A percentile compares a stretch with the other conserved stretches of the same genome.
Evolutionary conservation across 2,888 invertebrate species (phyloP).

Genomic region (Sminthurinus aureus): DNA sequence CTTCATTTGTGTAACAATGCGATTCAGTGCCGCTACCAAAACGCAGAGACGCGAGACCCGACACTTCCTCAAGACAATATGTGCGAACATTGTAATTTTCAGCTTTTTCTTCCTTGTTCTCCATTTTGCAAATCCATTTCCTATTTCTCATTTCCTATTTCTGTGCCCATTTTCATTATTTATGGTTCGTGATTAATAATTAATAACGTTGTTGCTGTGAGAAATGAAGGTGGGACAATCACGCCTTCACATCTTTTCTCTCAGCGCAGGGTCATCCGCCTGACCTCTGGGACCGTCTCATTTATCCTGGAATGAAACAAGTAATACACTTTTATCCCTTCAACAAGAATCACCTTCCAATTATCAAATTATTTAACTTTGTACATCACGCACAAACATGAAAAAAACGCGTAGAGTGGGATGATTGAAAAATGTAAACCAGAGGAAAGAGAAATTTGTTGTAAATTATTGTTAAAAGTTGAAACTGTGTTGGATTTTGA

Average conservation of each 20-base stretch:
- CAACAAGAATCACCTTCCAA: no score
- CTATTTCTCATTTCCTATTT: slow-evolving; percentile 69
- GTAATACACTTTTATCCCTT: no score
- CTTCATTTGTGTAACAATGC: slow-evolving; percentile 94
- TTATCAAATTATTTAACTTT: no score
- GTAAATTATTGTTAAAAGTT: no score
- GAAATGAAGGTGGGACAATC: not conserved
- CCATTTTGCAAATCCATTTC: not conserved
- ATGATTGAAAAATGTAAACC: no score
- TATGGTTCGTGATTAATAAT: not conserved
- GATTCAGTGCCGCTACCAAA: slow-evolving; percentile 82
- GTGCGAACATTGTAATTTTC: not conserved
- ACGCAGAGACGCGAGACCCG: slow-evolving; percentile 63
- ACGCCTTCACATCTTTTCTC: slow-evolving; percentile 74
- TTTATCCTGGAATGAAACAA: slow-evolving; percentile 86
- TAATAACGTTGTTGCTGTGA: not conserved
- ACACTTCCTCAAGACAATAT: slow-evolving; percentile 59
- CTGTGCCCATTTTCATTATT: slow-evolving; percentile 85
- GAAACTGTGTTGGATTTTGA: no score
- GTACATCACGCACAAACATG: no score
- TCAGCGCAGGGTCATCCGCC: slow-evolving; percentile 64
- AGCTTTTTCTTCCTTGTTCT: not conserved
- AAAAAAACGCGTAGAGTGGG: no score
- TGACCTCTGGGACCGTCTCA: slow-evolving; percentile 61
- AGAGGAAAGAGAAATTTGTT: no score